Evolutionary conservation across 2,888 invertebrate genomes (phyloP), one percentile per base, ranked within the genome.

Genomic region (Agapetus fuscipes): DNA sequence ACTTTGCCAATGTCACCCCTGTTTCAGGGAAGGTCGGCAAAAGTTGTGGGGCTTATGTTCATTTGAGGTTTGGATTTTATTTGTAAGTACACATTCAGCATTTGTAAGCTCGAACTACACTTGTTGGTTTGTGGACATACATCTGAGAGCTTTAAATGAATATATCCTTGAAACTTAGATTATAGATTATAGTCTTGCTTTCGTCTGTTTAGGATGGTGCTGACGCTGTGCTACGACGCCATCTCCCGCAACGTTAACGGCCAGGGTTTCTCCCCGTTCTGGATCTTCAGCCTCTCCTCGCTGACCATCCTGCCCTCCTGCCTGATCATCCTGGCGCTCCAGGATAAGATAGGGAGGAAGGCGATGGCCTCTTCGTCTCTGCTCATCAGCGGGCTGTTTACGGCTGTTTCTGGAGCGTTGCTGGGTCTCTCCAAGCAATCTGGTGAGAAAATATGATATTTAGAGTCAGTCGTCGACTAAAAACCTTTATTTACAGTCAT

Each of bases 171-270:
- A n/a, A n/a, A n/a, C n/a, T n/a, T n/a, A n/a, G n/a, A n/a, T n/a
- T n/a, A n/a, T n/a, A n/a, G n/a, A 20, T 20, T 9, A 20, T 20
- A 20, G 4, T 20, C 9, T 20, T 20, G 9, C n/a, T n/a, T 20
- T 20, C 9, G 20, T 20, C 5, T 20, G 4, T 20, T 20, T 20
- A 75, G 74, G 40, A 74, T 75, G 72, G 71, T 74, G 17, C 64
- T 75, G 53, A 74, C 74, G 11, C 57, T 75, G 16, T 71, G 73
- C 51, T 75, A 74, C 50, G 75, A 75, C 51, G 72, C 73, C 10
- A 72, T 74, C 32, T 72, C 74, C 4, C 61, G 73, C 36, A 73
- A 75, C 51, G 66, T 75, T 5, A 66, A 70, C 52, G 72, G 71
- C 46, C 57, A 71, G 43, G 70, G 67, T 30, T 63, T 65, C 49